Conservation (phyloP, 2,888 invertebrate species). For the Invenusta paracnida region DNA sequence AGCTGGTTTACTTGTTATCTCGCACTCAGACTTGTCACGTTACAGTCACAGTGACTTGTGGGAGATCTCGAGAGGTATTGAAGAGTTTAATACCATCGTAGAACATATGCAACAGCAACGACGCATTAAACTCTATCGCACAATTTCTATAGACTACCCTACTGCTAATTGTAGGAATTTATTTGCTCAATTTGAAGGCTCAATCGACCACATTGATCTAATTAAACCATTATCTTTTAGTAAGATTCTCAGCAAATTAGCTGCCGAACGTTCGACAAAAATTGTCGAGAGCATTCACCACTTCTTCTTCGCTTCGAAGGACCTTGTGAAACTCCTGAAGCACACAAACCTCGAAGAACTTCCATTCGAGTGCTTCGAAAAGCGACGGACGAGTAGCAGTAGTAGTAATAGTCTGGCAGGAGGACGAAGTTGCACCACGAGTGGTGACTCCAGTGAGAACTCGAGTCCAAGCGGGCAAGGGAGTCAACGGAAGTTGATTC, state of each 20-base stretch:
- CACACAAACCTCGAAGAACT: conserved; percentile 3
- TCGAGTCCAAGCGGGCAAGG: not conserved
- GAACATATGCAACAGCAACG: conserved; percentile 28
- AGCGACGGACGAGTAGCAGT: not conserved
- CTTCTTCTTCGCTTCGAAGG: conserved; percentile 36
- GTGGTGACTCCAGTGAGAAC: not conserved
- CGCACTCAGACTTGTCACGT: conserved; percentile 54
- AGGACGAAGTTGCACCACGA: not conserved
- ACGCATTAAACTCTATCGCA: conserved; percentile 22
- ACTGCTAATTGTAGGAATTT: not conserved
- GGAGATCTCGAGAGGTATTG: conserved; percentile 57
- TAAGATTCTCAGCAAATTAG: conserved; percentile 37
- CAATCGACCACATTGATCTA: not conserved
- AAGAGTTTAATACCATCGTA: conserved; percentile 56
- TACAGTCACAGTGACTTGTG: conserved; percentile 56
- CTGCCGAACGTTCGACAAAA: conserved; percentile 35
- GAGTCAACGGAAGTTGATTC: not conserved
- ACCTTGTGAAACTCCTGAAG: conserved; percentile 31
- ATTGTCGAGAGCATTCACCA: conserved; percentile 32
- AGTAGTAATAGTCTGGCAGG: not conserved
- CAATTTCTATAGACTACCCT: not conserved
- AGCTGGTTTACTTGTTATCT: conserved; percentile 57
- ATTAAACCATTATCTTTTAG: conserved; percentile 38
- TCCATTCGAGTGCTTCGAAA: not conserved
- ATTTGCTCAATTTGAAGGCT: not conserved